Conservation (phyloP, 2,797 vertebrate genomes). For the Anabas testudineus region DNA sequence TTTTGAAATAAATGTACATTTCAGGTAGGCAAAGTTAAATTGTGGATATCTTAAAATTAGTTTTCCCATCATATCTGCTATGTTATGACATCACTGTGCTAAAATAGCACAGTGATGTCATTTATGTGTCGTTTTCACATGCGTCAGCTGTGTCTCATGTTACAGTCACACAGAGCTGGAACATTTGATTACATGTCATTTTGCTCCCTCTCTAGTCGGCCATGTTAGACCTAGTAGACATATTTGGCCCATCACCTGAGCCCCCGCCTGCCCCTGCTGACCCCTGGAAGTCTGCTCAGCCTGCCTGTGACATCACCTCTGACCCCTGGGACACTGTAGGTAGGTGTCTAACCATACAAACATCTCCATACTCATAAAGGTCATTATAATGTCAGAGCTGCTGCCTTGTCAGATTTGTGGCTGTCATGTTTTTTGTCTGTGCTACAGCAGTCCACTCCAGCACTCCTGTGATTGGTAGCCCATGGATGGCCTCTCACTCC, state of each 20-base stretch:
- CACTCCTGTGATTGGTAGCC: conserved; percentile 74
- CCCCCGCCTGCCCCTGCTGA: conserved; percentile 77
- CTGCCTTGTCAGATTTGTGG: neutral
- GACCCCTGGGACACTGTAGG: conserved; percentile 85
- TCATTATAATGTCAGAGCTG: neutral
- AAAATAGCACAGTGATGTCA: no score
- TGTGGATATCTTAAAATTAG: no score
- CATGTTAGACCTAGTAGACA: conserved; percentile 91
- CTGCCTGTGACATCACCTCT: conserved; percentile 59
- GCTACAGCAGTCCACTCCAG: conserved; percentile 69
- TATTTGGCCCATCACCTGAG: conserved; percentile 87
- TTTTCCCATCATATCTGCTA: no score
- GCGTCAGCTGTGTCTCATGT: no score
- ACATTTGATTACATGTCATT: neutral
- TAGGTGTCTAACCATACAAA: conserved; percentile 56
- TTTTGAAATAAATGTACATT: no score
- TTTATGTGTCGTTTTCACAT: no score
- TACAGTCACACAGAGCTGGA: neutral
- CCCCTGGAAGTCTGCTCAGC: conserved; percentile 84
- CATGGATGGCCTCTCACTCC: conserved; percentile 73
- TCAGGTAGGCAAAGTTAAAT: no score
- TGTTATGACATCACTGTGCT: no score
- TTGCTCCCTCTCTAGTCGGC: conserved; percentile 83
- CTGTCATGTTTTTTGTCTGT: conserved; percentile 1
- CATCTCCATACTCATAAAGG: neutral